A percentile compares a stretch with the other conserved stretches of the same genome.
These are phyloP conservation scores for Pelobates fuscus DNA, from an alignment of 2,113 vertebrate species.

Conservation along the genomic window DNA sequence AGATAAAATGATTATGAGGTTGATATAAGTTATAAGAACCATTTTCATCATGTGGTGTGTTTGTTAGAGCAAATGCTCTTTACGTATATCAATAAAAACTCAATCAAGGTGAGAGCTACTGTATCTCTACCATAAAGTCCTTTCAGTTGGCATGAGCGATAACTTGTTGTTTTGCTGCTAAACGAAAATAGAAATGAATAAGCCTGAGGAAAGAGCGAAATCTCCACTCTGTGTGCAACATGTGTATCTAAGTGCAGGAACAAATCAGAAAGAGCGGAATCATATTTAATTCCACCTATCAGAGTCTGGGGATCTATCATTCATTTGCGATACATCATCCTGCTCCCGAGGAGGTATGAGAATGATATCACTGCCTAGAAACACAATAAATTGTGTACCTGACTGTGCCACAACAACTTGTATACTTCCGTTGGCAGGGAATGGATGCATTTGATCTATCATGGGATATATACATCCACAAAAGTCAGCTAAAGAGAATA, in stretches of 20 bases:
- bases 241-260: conserved; percentile 43
- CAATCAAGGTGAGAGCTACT: conserved; percentile 37
- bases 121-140: conserved; percentile 36
- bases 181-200: conserved; percentile 42
- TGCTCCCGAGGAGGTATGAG: conserved; percentile 27
- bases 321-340: conserved; percentile 43
- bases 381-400: conserved; percentile 17
- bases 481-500: conserved; percentile 36
- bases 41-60: conserved; percentile 31
- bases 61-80: conserved; percentile 41
- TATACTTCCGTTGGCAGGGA: conserved; percentile 33
- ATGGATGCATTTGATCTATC: conserved; percentile 30
- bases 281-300: conserved; percentile 46
- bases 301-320: conserved; percentile 40
- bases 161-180: conserved; percentile 33
- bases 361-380: conserved; percentile 13
- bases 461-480: conserved; percentile 26
- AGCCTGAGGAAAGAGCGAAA: conserved; percentile 43
- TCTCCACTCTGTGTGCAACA: conserved; percentile 37
- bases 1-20: conserved; percentile 34
- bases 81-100: conserved; percentile 44
- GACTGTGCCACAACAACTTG: conserved; percentile 7
- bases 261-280: conserved; percentile 42
- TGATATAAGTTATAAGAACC: conserved; percentile 28
- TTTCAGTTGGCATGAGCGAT: conserved; percentile 40